Conservation (phyloP, 2,888 invertebrate genomes). For the Ormyrus rosae region DNA sequence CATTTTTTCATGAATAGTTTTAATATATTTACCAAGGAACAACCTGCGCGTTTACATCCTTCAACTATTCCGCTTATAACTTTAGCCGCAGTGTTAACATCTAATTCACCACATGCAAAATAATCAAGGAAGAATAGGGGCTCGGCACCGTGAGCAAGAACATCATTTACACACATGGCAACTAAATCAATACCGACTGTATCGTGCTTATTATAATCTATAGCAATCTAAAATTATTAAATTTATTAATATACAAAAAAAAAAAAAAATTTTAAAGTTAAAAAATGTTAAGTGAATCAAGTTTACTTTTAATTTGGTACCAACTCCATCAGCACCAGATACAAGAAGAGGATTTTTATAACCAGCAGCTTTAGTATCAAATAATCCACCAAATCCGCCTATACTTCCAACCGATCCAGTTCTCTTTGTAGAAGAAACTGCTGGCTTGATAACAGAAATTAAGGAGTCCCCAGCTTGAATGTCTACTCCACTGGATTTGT, state of each 20-base stretch:
- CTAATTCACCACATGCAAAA: conserved; percentile 92
- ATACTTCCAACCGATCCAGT: conserved; percentile 88
- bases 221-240: conserved; percentile 84
- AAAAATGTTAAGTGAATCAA: conserved; percentile 9
- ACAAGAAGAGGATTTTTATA: conserved; percentile 91
- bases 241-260: background rate
- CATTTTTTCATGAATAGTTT: background rate
- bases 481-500: conserved; percentile 94
- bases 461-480: conserved; percentile 94
- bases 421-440: conserved; percentile 87
- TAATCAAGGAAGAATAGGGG: conserved; percentile 98
- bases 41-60: conserved; percentile 91
- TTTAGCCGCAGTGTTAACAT: conserved; percentile 85
- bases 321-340: conserved; percentile 97
- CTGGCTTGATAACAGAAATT: conserved; percentile 88
- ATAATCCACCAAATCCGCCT: conserved; percentile 96
- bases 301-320: conserved; percentile 93
- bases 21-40: conserved; percentile 84
- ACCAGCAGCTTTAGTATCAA: conserved; percentile 87
- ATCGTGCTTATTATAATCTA: conserved; percentile 85
- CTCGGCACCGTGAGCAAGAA: conserved; percentile 95
- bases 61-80: conserved; percentile 92
- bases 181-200: conserved; percentile 96
- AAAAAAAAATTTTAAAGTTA: too few species aligned
- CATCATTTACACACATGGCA: conserved; percentile 98